phyloP scores from a whole-genome alignment of 2,888 invertebrate species.

The Netelia inedita region DNA sequence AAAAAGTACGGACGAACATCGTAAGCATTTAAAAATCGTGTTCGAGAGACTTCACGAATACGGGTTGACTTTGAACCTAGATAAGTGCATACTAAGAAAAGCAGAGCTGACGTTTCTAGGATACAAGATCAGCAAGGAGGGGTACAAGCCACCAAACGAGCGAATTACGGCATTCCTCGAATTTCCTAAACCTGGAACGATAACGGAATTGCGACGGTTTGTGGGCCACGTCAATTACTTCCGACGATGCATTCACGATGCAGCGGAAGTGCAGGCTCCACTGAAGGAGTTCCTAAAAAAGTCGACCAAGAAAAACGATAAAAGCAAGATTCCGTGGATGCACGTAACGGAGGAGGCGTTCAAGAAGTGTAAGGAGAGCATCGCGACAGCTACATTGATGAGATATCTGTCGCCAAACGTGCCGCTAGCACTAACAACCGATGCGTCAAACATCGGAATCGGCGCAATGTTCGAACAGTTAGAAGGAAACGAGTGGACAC shows the following conservation, averaged over 20 bases:
- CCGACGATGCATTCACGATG: not conserved
- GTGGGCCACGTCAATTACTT: conserved; percentile 9
- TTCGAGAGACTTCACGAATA: not conserved
- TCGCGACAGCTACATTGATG: not conserved
- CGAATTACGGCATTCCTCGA: not conserved
- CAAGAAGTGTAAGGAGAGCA: not conserved
- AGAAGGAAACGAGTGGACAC: not conserved
- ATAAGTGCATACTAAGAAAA: conserved; percentile 11
- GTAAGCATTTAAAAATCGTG: conserved; percentile 1
- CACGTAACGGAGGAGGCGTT: not conserved
- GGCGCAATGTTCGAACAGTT: not conserved
- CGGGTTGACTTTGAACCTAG: not conserved
- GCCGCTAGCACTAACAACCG: not conserved
- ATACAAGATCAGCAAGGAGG: not conserved
- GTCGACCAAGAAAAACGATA: conserved; percentile 25
- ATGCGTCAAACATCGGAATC: not conserved
- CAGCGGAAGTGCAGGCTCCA: not conserved
- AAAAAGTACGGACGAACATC: conserved; percentile 11
- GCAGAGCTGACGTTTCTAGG: conserved; percentile 12
- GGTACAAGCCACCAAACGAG: not conserved
- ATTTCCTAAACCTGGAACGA: conserved; percentile 7
- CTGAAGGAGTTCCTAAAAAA: not conserved
- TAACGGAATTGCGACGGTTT: conserved; percentile 2
- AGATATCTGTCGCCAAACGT: not conserved
- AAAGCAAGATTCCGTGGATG: not conserved